Percentiles rank a stretch among this genome's conserved stretches.
phyloP scores from a whole-genome alignment of 2,888 invertebrate species.

The Heliconius erato region DNA sequence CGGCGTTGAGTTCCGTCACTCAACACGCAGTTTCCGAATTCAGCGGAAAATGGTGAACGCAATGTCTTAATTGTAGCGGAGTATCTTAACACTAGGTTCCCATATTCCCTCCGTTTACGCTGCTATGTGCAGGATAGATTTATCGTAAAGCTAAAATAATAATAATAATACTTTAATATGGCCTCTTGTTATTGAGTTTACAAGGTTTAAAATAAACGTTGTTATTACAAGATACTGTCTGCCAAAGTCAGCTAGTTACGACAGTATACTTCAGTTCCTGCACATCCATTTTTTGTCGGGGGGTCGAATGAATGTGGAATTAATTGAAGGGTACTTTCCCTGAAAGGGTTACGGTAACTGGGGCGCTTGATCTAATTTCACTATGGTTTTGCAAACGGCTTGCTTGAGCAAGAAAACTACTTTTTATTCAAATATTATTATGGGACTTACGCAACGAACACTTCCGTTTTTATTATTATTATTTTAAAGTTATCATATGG shows the following conservation, averaged over 20 bases:
- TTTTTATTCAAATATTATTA: conserved; percentile 25
- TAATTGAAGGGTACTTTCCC: conserved; percentile 76
- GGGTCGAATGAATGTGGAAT: conserved; percentile 79
- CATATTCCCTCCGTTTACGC: too few species aligned
- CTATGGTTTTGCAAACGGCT: conserved; percentile 52
- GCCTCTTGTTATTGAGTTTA: neutral
- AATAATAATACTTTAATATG: neutral
- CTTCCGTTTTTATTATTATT: conserved; percentile 5
- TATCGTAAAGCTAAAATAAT: too few species aligned
- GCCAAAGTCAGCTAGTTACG: conserved; percentile 65
- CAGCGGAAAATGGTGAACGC: too few species aligned
- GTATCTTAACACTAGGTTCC: too few species aligned
- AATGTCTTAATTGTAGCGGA: too few species aligned
- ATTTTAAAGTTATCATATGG: neutral
- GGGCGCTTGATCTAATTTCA: conserved; percentile 68
- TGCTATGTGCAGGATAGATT: too few species aligned
- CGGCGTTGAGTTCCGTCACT: too few species aligned
- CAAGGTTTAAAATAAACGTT: conserved; percentile 25
- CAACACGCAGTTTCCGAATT: too few species aligned
- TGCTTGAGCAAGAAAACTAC: conserved; percentile 31
- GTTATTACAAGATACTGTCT: conserved; percentile 59
- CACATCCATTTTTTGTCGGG: conserved; percentile 69
- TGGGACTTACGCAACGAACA: neutral
- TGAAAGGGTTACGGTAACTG: conserved; percentile 68
- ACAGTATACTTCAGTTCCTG: conserved; percentile 72